A percentile compares a stretch with the other conserved stretches of the same genome.
Conservation (phyloP, 2,888 invertebrate species). For the Neoaliturus tenellus region DNA sequence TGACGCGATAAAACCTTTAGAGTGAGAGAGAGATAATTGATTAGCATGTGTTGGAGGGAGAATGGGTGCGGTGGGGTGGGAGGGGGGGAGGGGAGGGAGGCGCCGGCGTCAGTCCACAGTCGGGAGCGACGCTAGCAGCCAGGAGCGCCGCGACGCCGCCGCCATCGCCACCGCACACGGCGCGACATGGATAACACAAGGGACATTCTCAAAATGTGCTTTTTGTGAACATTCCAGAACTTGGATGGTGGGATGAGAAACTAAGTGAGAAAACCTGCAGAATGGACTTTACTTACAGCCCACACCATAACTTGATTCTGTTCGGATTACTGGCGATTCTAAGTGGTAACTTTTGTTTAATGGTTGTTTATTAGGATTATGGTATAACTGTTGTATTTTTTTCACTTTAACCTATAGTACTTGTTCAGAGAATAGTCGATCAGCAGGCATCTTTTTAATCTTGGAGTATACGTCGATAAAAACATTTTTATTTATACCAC, state of each 20-base stretch:
- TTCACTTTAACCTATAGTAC: too few relatives aligned
- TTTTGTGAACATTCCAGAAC: neutral
- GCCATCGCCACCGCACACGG: neutral
- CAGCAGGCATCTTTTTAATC: too few relatives aligned
- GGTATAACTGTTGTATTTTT: too few relatives aligned
- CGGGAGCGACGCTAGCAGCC: neutral
- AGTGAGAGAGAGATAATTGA: slow-evolving; percentile 41
- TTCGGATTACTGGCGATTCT: slow-evolving; percentile 7
- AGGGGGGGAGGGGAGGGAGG: neutral
- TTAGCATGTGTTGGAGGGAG: slow-evolving; percentile 24
- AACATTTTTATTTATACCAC: too few relatives aligned
- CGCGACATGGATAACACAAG: neutral
- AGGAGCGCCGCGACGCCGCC: neutral
- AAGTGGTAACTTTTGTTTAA: neutral
- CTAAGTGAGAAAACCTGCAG: neutral
- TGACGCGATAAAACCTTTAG: slow-evolving; percentile 39
- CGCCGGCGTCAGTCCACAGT: neutral
- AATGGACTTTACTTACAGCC: neutral
- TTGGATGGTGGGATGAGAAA: neutral
- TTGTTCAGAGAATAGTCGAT: too few relatives aligned
- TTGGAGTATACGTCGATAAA: too few relatives aligned
- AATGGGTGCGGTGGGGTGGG: neutral
- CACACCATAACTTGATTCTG: neutral
- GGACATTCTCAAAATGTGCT: neutral
- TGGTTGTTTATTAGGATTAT: neutral